A percentile compares a stretch with the other conserved stretches of the same genome.
phyloP scores from a whole-genome alignment of 2,888 invertebrate species.

The Hoplodrina ambigua region DNA sequence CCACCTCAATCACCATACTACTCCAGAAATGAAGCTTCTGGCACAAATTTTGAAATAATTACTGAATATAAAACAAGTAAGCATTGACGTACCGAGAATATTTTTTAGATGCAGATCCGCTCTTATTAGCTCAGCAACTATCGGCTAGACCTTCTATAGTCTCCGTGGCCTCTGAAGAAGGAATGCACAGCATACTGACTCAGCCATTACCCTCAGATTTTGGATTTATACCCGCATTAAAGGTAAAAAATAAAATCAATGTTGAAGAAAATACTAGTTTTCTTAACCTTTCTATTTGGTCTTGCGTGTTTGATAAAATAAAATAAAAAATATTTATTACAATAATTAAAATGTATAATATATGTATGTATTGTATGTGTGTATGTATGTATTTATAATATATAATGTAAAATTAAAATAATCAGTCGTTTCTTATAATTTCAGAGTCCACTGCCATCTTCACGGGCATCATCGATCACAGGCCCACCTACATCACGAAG shows the following conservation, averaged over 20 bases:
- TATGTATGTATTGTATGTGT: too few species aligned
- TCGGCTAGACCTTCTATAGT: slow-evolving; percentile 88
- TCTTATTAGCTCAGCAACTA: slow-evolving; percentile 86
- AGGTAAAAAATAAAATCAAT: slow-evolving; percentile 66
- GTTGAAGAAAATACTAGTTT: background rate
- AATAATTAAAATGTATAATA: too few species aligned
- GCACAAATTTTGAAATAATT: too few species aligned
- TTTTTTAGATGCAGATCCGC: slow-evolving; percentile 82
- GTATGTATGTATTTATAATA: too few species aligned
- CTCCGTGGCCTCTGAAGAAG: slow-evolving; percentile 87
- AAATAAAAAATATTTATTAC: background rate
- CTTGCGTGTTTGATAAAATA: background rate
- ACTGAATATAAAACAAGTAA: background rate
- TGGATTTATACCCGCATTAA: slow-evolving; percentile 85
- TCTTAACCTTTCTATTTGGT: too few species aligned
- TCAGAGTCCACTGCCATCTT: slow-evolving; percentile 83
- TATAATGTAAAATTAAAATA: too few species aligned
- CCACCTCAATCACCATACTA: background rate
- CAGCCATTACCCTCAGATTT: slow-evolving; percentile 87
- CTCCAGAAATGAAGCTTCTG: too few species aligned
- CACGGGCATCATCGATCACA: slow-evolving; percentile 83
- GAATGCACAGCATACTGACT: slow-evolving; percentile 80
- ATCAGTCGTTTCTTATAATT: slow-evolving; percentile 14
- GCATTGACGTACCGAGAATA: background rate
- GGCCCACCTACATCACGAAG: slow-evolving; percentile 85